Evolutionary conservation across 2,888 invertebrate genomes (phyloP).

Genomic region (Pachymerium ferrugineum): DNA sequence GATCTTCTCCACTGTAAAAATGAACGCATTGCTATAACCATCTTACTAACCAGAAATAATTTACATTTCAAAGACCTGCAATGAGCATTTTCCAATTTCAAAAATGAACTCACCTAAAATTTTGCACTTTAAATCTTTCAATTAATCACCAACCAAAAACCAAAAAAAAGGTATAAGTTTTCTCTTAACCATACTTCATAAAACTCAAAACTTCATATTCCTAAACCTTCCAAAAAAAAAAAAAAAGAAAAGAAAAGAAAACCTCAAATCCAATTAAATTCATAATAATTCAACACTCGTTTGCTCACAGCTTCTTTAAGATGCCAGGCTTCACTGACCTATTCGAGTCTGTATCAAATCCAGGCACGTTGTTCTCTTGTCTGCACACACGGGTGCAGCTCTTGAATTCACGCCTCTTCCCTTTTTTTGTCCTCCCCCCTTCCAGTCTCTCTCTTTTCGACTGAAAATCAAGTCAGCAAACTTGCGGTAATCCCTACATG

Average conservation of each 20-base stretch:
- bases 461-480: constrained; percentile 1
- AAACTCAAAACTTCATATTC: no score
- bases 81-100: no score
- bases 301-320: background rate
- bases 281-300: background rate
- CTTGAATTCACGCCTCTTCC: background rate
- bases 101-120: no score
- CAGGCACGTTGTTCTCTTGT: background rate
- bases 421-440: background rate
- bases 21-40: no score
- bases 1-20: no score
- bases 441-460: background rate
- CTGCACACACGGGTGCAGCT: background rate
- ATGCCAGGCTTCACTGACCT: background rate
- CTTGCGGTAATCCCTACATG: background rate
- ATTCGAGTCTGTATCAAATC: constrained; percentile 2
- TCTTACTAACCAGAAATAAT: no score
- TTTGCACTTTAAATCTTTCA: no score
- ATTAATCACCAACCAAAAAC: no score
- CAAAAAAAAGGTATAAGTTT: no score
- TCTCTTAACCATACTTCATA: no score
- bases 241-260: no score
- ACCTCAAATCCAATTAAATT: background rate
- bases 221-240: background rate
- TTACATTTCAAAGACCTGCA: no score